Evolutionary conservation across 2,113 vertebrate species (phyloP).

Genomic region (Hipposideros armiger): DNA sequence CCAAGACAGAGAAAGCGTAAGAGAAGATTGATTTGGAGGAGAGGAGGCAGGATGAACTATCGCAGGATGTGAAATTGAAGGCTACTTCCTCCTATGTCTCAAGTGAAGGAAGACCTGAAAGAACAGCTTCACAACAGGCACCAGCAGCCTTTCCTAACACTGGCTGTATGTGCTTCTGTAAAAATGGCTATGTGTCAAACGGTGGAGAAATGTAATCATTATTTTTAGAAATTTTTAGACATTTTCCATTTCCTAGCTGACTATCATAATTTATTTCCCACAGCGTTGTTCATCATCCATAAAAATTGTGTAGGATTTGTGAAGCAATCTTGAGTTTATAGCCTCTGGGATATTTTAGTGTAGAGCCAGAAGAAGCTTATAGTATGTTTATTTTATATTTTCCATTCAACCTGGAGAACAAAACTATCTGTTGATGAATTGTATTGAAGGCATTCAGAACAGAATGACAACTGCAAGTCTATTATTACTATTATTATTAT

Average conservation of each 20-base stretch:
- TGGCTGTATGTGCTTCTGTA: not conserved
- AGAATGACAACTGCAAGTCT: not conserved
- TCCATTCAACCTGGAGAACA: constrained; percentile 36
- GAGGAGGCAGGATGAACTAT: not conserved
- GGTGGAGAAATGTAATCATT: constrained; percentile 58
- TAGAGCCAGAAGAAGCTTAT: constrained; percentile 31
- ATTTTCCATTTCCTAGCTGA: constrained; percentile 67
- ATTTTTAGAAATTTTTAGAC: constrained; percentile 71
- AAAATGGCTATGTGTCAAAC: constrained; percentile 62
- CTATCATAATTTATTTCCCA: constrained; percentile 73
- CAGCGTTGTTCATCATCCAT: constrained; percentile 58
- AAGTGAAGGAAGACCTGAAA: not conserved
- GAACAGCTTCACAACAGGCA: not conserved
- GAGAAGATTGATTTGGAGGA: not conserved
- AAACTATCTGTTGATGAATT: constrained; percentile 61
- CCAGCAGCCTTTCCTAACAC: not conserved
- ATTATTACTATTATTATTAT: not conserved
- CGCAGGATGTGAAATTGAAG: not conserved
- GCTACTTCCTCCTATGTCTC: not conserved
- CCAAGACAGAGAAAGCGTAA: not conserved
- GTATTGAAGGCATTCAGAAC: not conserved
- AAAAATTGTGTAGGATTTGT: constrained; percentile 69
- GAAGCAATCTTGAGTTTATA: constrained; percentile 62
- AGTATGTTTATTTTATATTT: constrained; percentile 62
- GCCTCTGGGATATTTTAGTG: constrained; percentile 57